These are phyloP conservation scores for Pygocentrus nattereri DNA, from an alignment of 2,797 vertebrate species.

Conservation along the genomic window DNA sequence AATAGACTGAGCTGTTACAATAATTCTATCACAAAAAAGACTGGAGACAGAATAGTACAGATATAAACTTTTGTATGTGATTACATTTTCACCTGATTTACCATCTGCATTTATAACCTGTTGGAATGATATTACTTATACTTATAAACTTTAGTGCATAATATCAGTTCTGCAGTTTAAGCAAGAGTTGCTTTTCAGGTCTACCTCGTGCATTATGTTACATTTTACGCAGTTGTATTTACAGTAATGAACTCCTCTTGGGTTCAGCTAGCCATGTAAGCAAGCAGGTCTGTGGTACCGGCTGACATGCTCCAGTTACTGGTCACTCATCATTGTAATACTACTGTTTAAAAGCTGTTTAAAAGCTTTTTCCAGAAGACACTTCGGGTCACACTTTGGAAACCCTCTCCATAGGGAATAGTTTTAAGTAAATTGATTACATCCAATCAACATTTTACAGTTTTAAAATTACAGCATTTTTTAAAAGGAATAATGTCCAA, in stretches of 20 bases:
- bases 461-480: too few species aligned
- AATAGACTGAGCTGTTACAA: conserved; percentile 2
- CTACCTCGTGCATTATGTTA: conserved; percentile 13
- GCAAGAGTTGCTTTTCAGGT: background rate
- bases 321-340: background rate
- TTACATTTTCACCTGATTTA: background rate
- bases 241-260: background rate
- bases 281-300: background rate
- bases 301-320: background rate
- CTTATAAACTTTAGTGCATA: background rate
- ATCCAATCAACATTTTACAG: background rate
- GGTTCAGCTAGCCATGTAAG: background rate
- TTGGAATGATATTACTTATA: too few species aligned
- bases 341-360: background rate
- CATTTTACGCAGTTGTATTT: background rate
- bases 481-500: background rate
- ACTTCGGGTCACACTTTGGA: background rate
- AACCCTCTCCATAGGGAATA: background rate
- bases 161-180: background rate
- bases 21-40: background rate
- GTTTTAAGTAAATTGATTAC: background rate
- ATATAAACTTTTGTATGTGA: background rate
- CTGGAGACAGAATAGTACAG: background rate
- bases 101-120: background rate
- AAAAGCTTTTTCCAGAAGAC: background rate